A percentile compares a stretch with the other conserved stretches of the same genome.
Conservation (phyloP, 92 coral and sea anemone species). For the Porites rus region DNA sequence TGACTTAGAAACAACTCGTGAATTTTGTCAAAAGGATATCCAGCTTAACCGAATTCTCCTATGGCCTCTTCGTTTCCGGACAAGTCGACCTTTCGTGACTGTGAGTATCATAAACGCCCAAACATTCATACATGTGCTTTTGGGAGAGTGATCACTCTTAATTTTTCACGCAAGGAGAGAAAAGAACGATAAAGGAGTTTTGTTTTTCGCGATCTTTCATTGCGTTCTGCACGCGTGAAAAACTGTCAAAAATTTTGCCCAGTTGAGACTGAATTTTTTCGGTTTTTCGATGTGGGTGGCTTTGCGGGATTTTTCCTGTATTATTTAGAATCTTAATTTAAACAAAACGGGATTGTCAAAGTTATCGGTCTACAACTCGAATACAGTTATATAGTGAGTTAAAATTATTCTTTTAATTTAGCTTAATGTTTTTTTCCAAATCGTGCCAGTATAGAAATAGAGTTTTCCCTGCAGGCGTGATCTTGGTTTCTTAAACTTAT, state of each 20-base stretch:
- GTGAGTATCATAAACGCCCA: constrained; percentile 23
- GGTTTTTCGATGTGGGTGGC: constrained; percentile 6
- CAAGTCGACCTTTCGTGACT: constrained; percentile 24
- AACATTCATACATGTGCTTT: constrained; percentile 23
- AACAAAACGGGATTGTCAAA: neutral
- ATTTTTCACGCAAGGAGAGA: neutral
- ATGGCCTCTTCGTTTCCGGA: constrained; percentile 49
- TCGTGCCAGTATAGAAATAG: too few relatives aligned
- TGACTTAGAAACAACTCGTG: neutral
- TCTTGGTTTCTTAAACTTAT: neutral
- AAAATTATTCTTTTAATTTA: neutral
- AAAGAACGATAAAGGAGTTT: neutral
- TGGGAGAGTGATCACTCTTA: neutral
- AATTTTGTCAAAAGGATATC: neutral
- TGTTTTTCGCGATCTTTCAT: neutral
- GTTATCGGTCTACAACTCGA: neutral
- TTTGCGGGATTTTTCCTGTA: neutral
- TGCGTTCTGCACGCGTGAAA: neutral
- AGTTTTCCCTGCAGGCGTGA: neutral
- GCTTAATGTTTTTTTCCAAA: too few relatives aligned
- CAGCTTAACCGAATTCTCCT: neutral
- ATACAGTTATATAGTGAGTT: neutral
- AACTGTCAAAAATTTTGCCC: neutral
- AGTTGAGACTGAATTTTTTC: neutral
- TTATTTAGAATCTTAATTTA: neutral